Evolutionary conservation across 2,888 invertebrate genomes (phyloP).

Genomic region (Lutraria lutraria): DNA sequence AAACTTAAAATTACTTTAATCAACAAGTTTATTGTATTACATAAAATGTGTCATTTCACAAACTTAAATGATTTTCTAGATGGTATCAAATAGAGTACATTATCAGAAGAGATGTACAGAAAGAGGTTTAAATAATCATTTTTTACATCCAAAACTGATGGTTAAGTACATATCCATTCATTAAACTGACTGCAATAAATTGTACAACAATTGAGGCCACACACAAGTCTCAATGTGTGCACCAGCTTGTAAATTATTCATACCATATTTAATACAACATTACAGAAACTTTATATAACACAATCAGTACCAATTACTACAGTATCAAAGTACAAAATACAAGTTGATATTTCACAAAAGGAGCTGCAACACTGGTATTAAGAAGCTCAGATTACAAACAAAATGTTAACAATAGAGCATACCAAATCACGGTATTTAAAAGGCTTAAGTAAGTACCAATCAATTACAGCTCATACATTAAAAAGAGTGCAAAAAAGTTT

Average conservation of each 20-base stretch:
- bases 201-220: constrained; percentile 2
- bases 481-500: no score
- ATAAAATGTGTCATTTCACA: no score
- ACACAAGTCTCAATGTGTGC: not conserved
- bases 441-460: not conserved
- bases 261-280: not conserved
- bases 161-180: not conserved
- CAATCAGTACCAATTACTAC: not conserved
- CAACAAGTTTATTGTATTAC: no score
- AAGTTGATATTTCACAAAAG: not conserved
- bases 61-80: not conserved
- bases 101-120: not conserved
- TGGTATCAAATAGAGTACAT: not conserved
- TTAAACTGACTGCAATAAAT: not conserved
- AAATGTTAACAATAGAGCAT: not conserved
- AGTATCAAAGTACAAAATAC: constrained; percentile 9
- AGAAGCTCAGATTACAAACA: not conserved
- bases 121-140: not conserved
- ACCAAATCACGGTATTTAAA: not conserved
- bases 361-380: not conserved
- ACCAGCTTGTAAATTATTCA: not conserved
- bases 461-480: not conserved
- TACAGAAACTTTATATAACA: not conserved
- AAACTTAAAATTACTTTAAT: no score
- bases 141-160: not conserved